Percentiles rank a stretch among this genome's conserved stretches.
Conservation (phyloP, 2,797 vertebrate genomes). For the Helostoma temminkii region DNA sequence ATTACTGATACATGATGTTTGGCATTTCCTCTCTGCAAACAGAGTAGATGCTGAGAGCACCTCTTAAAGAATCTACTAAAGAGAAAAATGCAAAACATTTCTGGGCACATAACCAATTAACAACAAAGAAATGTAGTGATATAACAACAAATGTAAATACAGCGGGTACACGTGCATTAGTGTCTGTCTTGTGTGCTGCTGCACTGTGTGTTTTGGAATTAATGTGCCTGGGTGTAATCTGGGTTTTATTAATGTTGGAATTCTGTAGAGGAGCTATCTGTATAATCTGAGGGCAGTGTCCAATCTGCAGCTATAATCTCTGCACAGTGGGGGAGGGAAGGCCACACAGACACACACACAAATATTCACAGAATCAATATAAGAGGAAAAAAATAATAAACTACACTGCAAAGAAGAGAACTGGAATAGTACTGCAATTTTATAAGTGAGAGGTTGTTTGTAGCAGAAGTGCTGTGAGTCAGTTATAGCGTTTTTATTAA, state of each 20-base stretch:
- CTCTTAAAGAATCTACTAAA: background rate
- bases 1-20: background rate
- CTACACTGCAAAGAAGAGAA: slow-evolving; percentile 6
- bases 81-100: background rate
- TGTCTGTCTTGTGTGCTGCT: slow-evolving; percentile 16
- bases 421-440: slow-evolving; percentile 2
- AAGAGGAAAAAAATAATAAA: slow-evolving; percentile 25
- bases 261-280: slow-evolving; percentile 72
- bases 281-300: slow-evolving; percentile 79
- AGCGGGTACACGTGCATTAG: background rate
- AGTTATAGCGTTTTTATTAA: slow-evolving; percentile 25
- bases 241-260: slow-evolving; percentile 82
- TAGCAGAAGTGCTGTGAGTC: slow-evolving; percentile 25
- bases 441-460: slow-evolving; percentile 19
- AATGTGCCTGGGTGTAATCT: slow-evolving; percentile 73
- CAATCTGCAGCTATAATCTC: slow-evolving; percentile 67
- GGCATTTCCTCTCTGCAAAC: background rate
- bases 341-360: slow-evolving; percentile 1
- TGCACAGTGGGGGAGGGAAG: slow-evolving; percentile 15
- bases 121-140: slow-evolving; percentile 15
- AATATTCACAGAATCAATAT: slow-evolving; percentile 11
- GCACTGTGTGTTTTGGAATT: slow-evolving; percentile 44
- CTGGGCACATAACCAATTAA: background rate
- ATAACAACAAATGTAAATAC: slow-evolving; percentile 28
- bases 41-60: background rate